A percentile compares a stretch with the other conserved stretches of the same genome.
These are phyloP conservation scores for Lasioglossum baleicum DNA, from an alignment of 1,140 invertebrate genomes.

Conservation along the genomic window DNA sequence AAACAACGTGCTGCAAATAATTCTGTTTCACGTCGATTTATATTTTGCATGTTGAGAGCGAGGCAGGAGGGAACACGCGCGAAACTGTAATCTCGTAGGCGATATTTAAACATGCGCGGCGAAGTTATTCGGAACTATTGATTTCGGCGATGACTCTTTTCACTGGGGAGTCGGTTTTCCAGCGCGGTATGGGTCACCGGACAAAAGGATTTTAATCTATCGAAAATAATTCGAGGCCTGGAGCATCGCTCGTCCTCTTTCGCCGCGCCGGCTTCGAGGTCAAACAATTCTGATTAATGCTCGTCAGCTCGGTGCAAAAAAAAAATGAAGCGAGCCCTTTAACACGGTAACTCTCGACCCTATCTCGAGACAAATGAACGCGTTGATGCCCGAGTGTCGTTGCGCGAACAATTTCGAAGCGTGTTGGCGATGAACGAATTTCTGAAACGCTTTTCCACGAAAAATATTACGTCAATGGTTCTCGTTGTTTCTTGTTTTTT, in stretches of 20 bases:
- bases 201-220: conserved; percentile 30
- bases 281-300: conserved; percentile 43
- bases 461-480: neutral
- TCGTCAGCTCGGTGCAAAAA: neutral
- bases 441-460: neutral
- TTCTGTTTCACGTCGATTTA: no score
- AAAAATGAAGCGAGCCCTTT: conserved; percentile 7
- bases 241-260: conserved; percentile 28
- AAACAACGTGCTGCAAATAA: no score
- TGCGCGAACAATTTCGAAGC: neutral
- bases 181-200: neutral
- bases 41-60: no score
- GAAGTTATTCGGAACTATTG: neutral
- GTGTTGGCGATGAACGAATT: neutral
- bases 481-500: neutral
- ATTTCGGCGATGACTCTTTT: neutral
- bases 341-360: neutral
- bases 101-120: neutral
- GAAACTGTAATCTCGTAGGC: no score
- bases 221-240: conserved; percentile 24
- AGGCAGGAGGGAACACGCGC: no score
- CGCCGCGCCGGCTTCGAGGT: conserved; percentile 16
- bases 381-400: neutral
- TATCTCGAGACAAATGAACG: neutral
- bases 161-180: neutral